Evolutionary conservation across 2,113 vertebrate genomes (phyloP), one percentile per base, ranked within the genome.

Genomic region (Gymnorhina tibicen): DNA sequence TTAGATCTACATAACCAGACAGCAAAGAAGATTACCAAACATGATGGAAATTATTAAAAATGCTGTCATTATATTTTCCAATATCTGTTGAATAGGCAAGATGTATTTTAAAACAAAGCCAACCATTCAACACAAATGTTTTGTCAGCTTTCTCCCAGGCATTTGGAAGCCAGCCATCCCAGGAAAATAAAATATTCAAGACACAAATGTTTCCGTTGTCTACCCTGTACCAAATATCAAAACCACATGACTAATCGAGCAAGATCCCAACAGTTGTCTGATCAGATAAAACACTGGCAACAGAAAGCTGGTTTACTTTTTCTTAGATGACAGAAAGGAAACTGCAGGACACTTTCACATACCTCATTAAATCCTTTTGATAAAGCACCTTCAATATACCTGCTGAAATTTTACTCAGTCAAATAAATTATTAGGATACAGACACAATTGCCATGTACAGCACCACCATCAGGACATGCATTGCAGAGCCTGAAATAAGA

Each of bases 151-250:
- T 94, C n/a, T 92, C 21, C 32, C 50, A 87, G 30, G 32, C 64
- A 46, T 70, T 92, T 96, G 94, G 84, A 97, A 92, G 50, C 12
- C 42, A 32, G 47, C 44, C 73, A 89, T 75, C 13, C 13, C 52
- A 85, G 19, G n/a, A 84, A 92, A 91, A 87, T 84, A 74, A 95
- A 95, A 95, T 91, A 95, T 95, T 90, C 64, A 94, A 91, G 86
- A 87, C 80, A 62, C 50, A 96, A 93, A 85, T 88, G 55, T 66
- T 95, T 93, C 42, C 23, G 37, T n/a, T 77, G 42, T n/a, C 14
- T 83, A 62, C 9, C 15, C 44, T 62, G 62, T 76, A 81, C 87
- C 50, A 83, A 93, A 87, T 8, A 87, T n/a, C 42, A 89, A 85
- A 92, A 39, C 24, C 42, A 68, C 62, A 74, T 37, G 59, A 84